Conservation (phyloP, 1,140 invertebrate genomes). For the Orchesella cincta region DNA sequence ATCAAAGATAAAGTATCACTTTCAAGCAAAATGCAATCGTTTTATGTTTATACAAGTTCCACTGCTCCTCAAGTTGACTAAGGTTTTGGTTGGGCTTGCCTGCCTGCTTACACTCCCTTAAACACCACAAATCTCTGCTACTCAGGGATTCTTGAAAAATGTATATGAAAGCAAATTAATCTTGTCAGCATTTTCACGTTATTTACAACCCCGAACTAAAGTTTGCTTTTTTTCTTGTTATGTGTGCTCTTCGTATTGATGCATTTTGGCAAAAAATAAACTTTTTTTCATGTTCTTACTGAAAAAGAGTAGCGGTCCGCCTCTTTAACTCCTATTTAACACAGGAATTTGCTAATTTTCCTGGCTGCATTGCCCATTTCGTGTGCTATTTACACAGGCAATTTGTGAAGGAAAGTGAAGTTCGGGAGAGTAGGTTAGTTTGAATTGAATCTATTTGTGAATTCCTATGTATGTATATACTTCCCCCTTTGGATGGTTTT, state of each 20-base stretch:
- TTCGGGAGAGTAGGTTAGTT: not conserved
- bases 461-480: not conserved
- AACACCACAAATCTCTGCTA: constrained; percentile 13
- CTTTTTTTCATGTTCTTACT: not conserved
- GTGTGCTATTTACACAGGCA: not conserved
- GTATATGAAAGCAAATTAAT: constrained; percentile 26
- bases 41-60: too few relatives aligned
- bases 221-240: not conserved
- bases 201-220: not conserved
- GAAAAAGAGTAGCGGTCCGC: not conserved
- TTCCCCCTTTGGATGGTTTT: too few relatives aligned
- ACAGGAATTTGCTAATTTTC: not conserved
- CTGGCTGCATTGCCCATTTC: not conserved
- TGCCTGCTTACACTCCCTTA: not conserved
- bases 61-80: too few relatives aligned
- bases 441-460: not conserved
- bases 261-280: not conserved
- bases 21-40: too few relatives aligned
- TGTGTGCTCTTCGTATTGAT: not conserved
- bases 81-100: too few relatives aligned
- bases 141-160: not conserved
- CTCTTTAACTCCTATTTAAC: not conserved
- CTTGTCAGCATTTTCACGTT: constrained; percentile 19
- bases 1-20: not conserved
- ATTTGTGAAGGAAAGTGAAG: not conserved